These are phyloP conservation scores for Callopanchax toddi DNA, from an alignment of 2,113 vertebrate species.

Conservation along the genomic window DNA sequence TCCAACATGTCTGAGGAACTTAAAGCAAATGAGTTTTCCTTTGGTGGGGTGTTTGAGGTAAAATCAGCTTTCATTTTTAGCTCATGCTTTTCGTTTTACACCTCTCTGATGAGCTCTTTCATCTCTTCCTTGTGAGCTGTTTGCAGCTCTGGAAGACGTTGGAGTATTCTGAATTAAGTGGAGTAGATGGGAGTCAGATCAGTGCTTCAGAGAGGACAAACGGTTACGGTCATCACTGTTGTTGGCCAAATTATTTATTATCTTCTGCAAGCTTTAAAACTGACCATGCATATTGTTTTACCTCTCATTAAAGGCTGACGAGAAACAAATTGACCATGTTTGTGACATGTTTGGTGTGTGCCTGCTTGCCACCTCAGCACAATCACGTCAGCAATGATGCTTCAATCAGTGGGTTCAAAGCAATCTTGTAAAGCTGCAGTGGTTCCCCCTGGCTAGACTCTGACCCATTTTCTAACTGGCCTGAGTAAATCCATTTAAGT, in stretches of 20 bases:
- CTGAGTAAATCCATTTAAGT: constrained; percentile 1
- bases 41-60: background rate
- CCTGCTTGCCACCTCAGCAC: background rate
- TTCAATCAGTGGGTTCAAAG: constrained; percentile 12
- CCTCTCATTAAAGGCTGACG: background rate
- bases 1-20: too few species aligned
- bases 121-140: background rate
- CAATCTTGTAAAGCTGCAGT: constrained; percentile 10
- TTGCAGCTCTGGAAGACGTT: background rate
- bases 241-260: too few species aligned
- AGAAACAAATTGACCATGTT: background rate
- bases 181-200: background rate
- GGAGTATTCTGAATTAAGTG: background rate
- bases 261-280: too few species aligned
- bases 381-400: background rate
- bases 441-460: constrained; percentile 4
- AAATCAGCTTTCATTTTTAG: background rate
- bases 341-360: constrained; percentile 1
- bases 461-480: constrained; percentile 4
- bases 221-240: background rate
- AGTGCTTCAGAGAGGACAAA: background rate
- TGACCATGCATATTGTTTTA: background rate
- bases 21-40: background rate
- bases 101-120: background rate
- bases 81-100: background rate